Evolutionary conservation across 2,113 vertebrate species (phyloP).

Genomic region (Gorsachius goisagi): DNA sequence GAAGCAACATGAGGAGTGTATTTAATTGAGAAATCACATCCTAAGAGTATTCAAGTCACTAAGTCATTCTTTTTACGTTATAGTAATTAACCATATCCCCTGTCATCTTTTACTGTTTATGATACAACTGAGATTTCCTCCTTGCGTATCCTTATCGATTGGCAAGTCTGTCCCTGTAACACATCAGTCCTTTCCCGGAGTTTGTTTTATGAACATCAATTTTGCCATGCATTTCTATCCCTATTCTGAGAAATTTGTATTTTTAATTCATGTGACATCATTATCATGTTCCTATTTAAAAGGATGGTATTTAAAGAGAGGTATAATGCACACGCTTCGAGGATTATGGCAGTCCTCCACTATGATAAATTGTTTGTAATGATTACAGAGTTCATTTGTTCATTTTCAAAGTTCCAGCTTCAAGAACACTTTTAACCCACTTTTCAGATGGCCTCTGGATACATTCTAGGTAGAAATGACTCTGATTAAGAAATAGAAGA

Average conservation of each 20-base stretch:
- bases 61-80: neutral
- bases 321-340: neutral
- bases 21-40: slow-evolving; percentile 45
- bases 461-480: neutral
- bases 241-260: neutral
- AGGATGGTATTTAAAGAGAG: neutral
- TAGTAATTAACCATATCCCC: slow-evolving; percentile 26
- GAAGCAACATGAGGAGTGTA: neutral
- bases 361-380: neutral
- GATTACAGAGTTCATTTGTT: neutral
- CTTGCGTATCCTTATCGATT: neutral
- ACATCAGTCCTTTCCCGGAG: neutral
- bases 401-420: neutral
- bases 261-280: neutral
- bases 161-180: neutral
- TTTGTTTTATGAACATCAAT: neutral
- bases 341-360: neutral
- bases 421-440: neutral
- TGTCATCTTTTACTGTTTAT: slow-evolving; percentile 27
- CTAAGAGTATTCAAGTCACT: neutral
- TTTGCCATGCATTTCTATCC: neutral
- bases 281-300: neutral
- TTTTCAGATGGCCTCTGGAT: neutral
- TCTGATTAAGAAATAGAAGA: neutral
- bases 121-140: neutral